Percentiles rank a stretch among this genome's conserved stretches.
phyloP scores from a whole-genome alignment of 2,888 invertebrate species.

The Seira sanloemensis region DNA sequence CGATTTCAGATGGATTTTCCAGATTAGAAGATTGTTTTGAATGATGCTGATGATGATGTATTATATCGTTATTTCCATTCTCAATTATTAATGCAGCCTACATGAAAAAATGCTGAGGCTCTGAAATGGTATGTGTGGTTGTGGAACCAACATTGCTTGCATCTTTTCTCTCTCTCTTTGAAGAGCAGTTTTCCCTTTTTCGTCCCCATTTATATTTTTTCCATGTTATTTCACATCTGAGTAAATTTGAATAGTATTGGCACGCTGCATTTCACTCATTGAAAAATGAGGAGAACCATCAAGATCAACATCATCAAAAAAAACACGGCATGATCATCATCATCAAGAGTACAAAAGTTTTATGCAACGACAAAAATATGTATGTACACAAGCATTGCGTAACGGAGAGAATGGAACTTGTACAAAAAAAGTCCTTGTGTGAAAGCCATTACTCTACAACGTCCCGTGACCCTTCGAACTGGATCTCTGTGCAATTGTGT shows the following conservation, averaged over 20 bases:
- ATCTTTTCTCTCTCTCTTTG: conserved; percentile 10
- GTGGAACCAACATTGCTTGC: no score
- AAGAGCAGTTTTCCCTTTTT: background rate
- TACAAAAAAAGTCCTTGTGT: no score
- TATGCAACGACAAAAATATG: no score
- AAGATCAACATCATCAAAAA: conserved; percentile 15
- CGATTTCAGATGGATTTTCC: no score
- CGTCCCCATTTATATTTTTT: conserved; percentile 70
- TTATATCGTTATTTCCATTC: background rate
- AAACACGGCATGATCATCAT: background rate
- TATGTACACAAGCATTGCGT: background rate
- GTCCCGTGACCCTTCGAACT: background rate
- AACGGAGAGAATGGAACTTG: background rate
- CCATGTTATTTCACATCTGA: conserved; percentile 82
- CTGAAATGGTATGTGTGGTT: conserved; percentile 6
- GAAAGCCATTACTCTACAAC: no score
- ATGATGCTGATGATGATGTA: background rate
- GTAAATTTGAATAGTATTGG: conserved; percentile 80
- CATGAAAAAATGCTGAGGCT: background rate
- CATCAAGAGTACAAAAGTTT: no score
- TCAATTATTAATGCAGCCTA: conserved; percentile 1
- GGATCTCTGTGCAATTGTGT: no score
- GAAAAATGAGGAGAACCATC: conserved; percentile 72
- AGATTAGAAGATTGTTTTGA: background rate
- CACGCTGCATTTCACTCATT: conserved; percentile 82